Conservation (phyloP, 2,888 invertebrate species). For the Vannuccia rotundouncinata region DNA sequence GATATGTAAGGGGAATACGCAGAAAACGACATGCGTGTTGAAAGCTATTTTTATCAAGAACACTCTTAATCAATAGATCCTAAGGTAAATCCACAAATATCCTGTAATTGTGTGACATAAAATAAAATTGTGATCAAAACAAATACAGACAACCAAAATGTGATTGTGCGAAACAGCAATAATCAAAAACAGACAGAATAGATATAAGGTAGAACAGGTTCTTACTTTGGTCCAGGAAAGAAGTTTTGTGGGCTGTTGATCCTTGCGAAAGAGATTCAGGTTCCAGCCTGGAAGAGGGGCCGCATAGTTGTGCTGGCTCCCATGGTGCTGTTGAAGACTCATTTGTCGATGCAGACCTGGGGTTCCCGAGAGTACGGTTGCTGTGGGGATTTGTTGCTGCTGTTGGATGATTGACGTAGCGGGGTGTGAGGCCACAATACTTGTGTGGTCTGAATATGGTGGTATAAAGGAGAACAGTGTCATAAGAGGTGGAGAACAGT, state of each 20-base stretch:
- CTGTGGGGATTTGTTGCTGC: neutral
- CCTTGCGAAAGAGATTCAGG: neutral
- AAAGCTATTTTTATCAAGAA: too few species aligned
- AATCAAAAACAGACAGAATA: too few species aligned
- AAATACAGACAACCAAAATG: too few species aligned
- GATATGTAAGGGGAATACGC: too few species aligned
- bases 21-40: too few species aligned
- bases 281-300: conserved; percentile 27
- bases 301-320: neutral
- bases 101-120: too few species aligned
- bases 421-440: neutral
- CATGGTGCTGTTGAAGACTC: neutral
- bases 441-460: neutral
- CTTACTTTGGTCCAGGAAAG: neutral
- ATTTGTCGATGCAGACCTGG: neutral
- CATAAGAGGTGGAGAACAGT: neutral
- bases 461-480: neutral
- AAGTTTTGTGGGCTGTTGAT: neutral
- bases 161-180: too few species aligned
- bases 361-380: neutral
- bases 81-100: too few species aligned
- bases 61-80: too few species aligned
- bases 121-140: too few species aligned
- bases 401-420: neutral
- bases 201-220: neutral